A percentile compares a stretch with the other conserved stretches of the same genome.
Evolutionary conservation across 2,888 invertebrate genomes (phyloP).

Genomic region (Podabrus alpinus): DNA sequence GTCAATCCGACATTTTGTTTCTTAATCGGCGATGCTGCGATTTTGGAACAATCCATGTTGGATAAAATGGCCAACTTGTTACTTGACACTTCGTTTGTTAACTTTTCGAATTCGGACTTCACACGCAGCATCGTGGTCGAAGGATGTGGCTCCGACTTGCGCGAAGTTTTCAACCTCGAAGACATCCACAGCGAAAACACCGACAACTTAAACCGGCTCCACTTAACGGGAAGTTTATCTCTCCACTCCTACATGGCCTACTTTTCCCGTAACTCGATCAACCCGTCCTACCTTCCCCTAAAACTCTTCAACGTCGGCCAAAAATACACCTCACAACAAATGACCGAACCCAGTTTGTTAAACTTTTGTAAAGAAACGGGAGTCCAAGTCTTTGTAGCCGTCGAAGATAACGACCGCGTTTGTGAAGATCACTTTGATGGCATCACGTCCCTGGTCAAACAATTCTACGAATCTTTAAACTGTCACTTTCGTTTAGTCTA

Average conservation of each 20-base stretch:
- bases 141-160: constrained; percentile 68
- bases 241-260: constrained; percentile 75
- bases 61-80: constrained; percentile 59
- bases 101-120: constrained; percentile 79
- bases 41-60: constrained; percentile 69
- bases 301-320: constrained; percentile 73
- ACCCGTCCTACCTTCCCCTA: constrained; percentile 67
- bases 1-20: constrained; percentile 65
- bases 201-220: constrained; percentile 63
- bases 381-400: constrained; percentile 67
- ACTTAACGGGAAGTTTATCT: constrained; percentile 77
- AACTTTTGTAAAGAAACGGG: constrained; percentile 71
- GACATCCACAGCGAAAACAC: constrained; percentile 61
- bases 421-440: constrained; percentile 62
- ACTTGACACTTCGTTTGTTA: constrained; percentile 60
- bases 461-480: constrained; percentile 67
- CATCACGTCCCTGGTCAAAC: constrained; percentile 58
- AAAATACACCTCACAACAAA: constrained; percentile 62
- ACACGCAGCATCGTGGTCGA: constrained; percentile 75
- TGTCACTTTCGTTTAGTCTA: constrained; percentile 70
- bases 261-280: constrained; percentile 69
- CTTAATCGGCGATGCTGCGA: constrained; percentile 68
- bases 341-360: constrained; percentile 59
- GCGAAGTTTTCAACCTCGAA: constrained; percentile 66
- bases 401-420: constrained; percentile 56